phyloP scores from a whole-genome alignment of 1,140 invertebrate genomes.

The Bombus breviceps region DNA sequence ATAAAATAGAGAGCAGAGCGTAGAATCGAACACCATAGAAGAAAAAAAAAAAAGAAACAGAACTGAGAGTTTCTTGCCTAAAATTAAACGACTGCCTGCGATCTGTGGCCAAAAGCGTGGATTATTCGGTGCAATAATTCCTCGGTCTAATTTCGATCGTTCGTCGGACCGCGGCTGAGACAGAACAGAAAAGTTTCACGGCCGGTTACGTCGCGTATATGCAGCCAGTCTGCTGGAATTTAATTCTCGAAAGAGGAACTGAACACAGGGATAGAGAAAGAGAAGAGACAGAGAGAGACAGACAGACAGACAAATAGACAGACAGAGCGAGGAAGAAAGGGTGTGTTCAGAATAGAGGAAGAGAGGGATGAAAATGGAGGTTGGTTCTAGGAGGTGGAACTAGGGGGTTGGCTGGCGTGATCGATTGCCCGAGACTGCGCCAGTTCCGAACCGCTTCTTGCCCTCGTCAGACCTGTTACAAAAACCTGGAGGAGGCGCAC shows the following conservation, averaged over 20 bases:
- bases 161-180: background rate
- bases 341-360: background rate
- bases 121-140: constrained; percentile 23
- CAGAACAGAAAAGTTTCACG: constrained; percentile 44
- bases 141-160: constrained; percentile 26
- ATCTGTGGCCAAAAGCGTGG: constrained; percentile 3
- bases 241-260: constrained; percentile 35
- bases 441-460: constrained; percentile 50
- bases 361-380: background rate
- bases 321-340: background rate
- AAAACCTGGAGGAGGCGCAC: constrained; percentile 30
- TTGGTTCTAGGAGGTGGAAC: background rate
- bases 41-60: background rate
- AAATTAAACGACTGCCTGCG: background rate
- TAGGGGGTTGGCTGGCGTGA: constrained; percentile 14
- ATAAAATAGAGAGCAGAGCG: too few species aligned
- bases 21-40: too few species aligned
- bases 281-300: background rate
- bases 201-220: constrained; percentile 28
- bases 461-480: constrained; percentile 42
- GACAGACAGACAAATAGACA: too few species aligned
- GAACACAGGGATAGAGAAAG: background rate
- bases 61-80: background rate
- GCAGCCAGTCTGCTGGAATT: constrained; percentile 22
- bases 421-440: constrained; percentile 48